Evolutionary conservation across 2,888 invertebrate genomes (phyloP), one percentile per base, ranked within the genome.

Genomic region (Rotaria magnacalcarata): DNA sequence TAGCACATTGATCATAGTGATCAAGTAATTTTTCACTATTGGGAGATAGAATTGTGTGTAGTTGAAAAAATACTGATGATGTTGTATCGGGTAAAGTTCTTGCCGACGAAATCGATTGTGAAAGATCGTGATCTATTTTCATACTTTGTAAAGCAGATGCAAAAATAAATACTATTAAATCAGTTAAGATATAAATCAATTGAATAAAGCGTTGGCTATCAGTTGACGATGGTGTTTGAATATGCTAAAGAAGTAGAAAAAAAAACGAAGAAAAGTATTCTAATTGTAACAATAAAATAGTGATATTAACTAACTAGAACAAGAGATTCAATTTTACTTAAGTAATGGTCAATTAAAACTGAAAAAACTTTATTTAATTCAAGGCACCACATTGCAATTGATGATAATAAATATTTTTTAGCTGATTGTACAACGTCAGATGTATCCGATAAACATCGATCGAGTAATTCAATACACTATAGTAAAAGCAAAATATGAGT

Each of bases 321-420:
- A 85, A 85, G 67, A 56, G 52, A 27, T 47, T 90, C 90, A 86
- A 90, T 88, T 86, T 89, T 89, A 52, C 89, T 88, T 21, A 91
- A 88, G 43, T 91, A 88, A 86, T 89, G 88, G 86, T 90, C 89
- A 43, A 90, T 88, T 34, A 91, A 89, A 87, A 89, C 89, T 86
- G 90, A 89, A 87, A 91, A 90, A 47, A 94, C 89, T 85, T 92
- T 91, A 85, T 92, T 92, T 87, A 92, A 89, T 85, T 92, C 92
- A 58, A 89, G 90, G 6, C 94, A 93, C 94, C 94, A 94, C 89
- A 93, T 92, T 0, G 93, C 93, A 87, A 94, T 90, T 56, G 93
- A 93, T 2, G 94, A 94, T 88, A 94, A 91, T 85, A 94, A 91
- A 80, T 93, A 90, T 87, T 92, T 91, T 50, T 92, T 91, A 27